Evolutionary conservation across 2,888 invertebrate genomes (phyloP).

Genomic region (Diploptera punctata): DNA sequence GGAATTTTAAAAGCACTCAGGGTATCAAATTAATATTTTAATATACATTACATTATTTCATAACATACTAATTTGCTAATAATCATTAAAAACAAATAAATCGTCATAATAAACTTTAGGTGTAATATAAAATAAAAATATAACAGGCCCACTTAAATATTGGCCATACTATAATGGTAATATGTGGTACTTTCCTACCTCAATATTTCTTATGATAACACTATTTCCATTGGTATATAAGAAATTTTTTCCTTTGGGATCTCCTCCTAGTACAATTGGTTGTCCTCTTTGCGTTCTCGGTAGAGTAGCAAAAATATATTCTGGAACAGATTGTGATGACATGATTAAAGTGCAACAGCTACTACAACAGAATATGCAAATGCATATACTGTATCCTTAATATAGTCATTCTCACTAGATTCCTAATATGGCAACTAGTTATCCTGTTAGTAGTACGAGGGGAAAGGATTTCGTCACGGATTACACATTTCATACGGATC

Average conservation of each 20-base stretch:
- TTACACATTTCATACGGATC: neutral
- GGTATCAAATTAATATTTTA: too few species aligned
- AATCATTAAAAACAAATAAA: too few species aligned
- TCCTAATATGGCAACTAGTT: neutral
- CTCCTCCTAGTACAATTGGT: slow-evolving; percentile 92
- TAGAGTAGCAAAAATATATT: slow-evolving; percentile 89
- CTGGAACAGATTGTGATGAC: slow-evolving; percentile 58
- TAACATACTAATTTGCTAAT: too few species aligned
- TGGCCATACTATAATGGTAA: too few species aligned
- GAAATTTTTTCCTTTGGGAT: slow-evolving; percentile 97
- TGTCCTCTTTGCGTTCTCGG: slow-evolving; percentile 95
- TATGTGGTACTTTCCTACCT: slow-evolving; percentile 69
- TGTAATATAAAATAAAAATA: too few species aligned
- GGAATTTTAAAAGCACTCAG: too few species aligned
- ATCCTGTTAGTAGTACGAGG: neutral
- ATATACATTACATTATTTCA: too few species aligned
- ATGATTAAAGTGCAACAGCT: neutral
- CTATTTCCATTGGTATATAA: slow-evolving; percentile 97
- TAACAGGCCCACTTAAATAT: too few species aligned
- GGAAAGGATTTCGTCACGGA: neutral
- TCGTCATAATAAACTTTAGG: too few species aligned
- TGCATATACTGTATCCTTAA: neutral
- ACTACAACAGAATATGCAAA: neutral
- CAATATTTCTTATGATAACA: slow-evolving; percentile 95
- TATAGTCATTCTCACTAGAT: neutral